A percentile compares a stretch with the other conserved stretches of the same genome.
Conservation (phyloP, 2,797 vertebrate species). For the Poecilia velifera region DNA sequence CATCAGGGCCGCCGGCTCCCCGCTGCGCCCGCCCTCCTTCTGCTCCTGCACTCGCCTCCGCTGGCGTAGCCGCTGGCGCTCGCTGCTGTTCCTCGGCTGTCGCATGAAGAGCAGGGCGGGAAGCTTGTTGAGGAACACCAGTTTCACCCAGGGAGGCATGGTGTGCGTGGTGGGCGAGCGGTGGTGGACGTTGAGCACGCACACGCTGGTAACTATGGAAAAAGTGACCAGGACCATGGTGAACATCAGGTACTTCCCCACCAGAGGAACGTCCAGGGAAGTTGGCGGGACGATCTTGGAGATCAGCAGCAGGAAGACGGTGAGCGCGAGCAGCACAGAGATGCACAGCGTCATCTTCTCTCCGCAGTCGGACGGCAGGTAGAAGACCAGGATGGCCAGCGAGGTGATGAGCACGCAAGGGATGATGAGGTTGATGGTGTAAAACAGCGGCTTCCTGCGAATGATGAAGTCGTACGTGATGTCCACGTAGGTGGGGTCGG, state of each 20-base stretch:
- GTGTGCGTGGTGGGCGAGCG: constrained; percentile 96
- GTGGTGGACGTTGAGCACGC: constrained; percentile 95
- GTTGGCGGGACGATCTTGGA: constrained; percentile 97
- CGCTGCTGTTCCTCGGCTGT: constrained; percentile 89
- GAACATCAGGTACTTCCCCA: constrained; percentile 98
- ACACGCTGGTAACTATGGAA: constrained; percentile 96
- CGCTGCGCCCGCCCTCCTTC: constrained; percentile 73
- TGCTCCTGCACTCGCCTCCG: constrained; percentile 83
- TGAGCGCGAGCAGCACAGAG: constrained; percentile 93
- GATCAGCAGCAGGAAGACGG: constrained; percentile 95
- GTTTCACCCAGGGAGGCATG: constrained; percentile 95
- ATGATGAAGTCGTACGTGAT: constrained; percentile 98
- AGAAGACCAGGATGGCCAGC: constrained; percentile 94
- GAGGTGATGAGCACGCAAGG: constrained; percentile 96
- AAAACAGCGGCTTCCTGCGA: constrained; percentile 95
- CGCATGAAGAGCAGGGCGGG: constrained; percentile 94
- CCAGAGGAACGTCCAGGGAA: constrained; percentile 93
- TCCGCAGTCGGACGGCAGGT: constrained; percentile 93
- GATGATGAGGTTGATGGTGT: constrained; percentile 98
- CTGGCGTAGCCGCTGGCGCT: constrained; percentile 89
- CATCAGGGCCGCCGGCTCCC: constrained; percentile 74
- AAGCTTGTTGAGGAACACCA: constrained; percentile 92
- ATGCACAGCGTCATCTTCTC: constrained; percentile 98
- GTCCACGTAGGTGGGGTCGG: constrained; percentile 93
- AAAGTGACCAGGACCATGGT: constrained; percentile 98